Conservation (phyloP, 2,113 vertebrate genomes). For the Rutilus rutilus region DNA sequence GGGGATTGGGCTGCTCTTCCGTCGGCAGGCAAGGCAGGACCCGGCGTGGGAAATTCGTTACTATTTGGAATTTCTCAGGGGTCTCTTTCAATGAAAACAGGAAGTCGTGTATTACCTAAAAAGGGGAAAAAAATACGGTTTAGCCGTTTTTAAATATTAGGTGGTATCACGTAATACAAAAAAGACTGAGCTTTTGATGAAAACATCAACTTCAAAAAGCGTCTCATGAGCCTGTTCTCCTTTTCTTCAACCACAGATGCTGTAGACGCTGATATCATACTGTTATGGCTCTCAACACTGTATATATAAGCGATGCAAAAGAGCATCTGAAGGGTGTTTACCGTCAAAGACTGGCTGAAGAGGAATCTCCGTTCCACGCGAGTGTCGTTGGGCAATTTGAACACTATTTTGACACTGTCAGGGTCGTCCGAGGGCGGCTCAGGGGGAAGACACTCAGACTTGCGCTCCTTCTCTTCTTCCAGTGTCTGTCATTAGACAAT, state of each 20-base stretch:
- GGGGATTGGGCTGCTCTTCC: constrained; percentile 91
- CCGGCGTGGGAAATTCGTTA: constrained; percentile 94
- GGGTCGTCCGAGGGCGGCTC: constrained; percentile 91
- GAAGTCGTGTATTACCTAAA: constrained; percentile 97
- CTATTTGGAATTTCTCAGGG: constrained; percentile 98
- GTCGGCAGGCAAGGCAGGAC: constrained; percentile 95
- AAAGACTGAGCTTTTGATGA: not conserved
- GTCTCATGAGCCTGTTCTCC: not conserved
- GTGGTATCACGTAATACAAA: not conserved
- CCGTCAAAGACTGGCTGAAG: constrained; percentile 92
- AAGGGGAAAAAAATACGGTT: not conserved
- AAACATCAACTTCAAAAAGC: not conserved
- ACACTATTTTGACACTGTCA: constrained; percentile 95
- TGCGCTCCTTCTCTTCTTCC: constrained; percentile 95
- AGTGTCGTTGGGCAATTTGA: constrained; percentile 96
- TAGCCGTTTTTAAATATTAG: not conserved
- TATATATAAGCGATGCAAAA: not conserved
- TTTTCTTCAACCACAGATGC: constrained; percentile 2
- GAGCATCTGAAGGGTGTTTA: constrained; percentile 58
- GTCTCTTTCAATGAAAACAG: constrained; percentile 98
- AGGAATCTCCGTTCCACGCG: constrained; percentile 96
- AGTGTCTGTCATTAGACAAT: constrained; percentile 78
- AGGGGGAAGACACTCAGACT: constrained; percentile 90
- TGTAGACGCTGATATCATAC: not conserved
- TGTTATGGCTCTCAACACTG: not conserved